Evolutionary conservation across 2,888 invertebrate species (phyloP), one percentile per base, ranked within the genome.

Genomic region (Sphaerophoria rueppellii): DNA sequence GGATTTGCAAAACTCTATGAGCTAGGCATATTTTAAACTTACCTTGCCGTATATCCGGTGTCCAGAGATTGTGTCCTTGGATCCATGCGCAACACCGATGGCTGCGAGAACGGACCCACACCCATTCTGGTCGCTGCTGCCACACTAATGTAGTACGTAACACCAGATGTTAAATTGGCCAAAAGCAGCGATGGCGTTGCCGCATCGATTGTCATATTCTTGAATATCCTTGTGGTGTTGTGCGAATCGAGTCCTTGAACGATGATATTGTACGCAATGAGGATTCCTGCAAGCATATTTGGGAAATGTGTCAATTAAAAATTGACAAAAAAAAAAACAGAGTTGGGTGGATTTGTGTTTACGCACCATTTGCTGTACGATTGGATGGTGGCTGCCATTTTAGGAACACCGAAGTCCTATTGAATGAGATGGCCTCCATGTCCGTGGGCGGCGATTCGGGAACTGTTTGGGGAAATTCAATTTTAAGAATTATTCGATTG

Each of bases 301-400:
- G 40, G 67, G 2, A 67, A 54, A 67, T 76, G 81, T 83, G 86
- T 86, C 86, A 87, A 83, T 83, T 78, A 80, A 71, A 77, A 61
- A 65, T 7, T 40, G 40, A 67, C 46, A 54, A 54, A 48, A 35
- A 58, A 54, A 54, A 48, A 35, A 58, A 9, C 37, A 60, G 60
- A 65, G 61, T 61, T 61, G 37, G 50, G 37, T 50, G 14, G 52
- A 61, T 57, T 70, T 70, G 74, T 57, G 74, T 57, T 71, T 88
- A 89, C 89, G 79, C 88, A 91, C 98, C 98, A 92, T 98, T 98
- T 89, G 95, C 95, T 69, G 95, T 93, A 87, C 94, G 93, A 58
- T 93, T 90, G 60, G 95, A 94, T 6, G 98, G 98, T 48, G 96
- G 95, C 89, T 95, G 95, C 98, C 98, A 98, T 92, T 96, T 95